These are phyloP conservation scores for Cylindroiulus punctatus DNA, from an alignment of 2,888 invertebrate species.

Conservation along the genomic window DNA sequence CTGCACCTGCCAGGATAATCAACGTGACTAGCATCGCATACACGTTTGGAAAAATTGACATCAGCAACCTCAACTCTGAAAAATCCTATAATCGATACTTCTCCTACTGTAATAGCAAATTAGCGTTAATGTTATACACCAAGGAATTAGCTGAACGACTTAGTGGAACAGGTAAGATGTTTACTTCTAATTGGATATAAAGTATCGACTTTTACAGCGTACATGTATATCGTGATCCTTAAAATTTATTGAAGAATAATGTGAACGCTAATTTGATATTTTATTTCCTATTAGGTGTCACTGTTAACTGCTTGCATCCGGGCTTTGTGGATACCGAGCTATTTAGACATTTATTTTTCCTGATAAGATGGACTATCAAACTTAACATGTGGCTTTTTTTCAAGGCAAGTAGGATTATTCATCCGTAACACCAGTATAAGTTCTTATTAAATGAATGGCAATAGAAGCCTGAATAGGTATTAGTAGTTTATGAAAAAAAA, in stretches of 20 bases:
- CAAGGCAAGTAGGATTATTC: neutral
- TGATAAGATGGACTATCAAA: neutral
- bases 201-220: no score
- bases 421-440: no score
- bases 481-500: no score
- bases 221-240: no score
- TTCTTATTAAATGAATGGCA: no score
- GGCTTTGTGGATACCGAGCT: neutral
- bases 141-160: constrained; percentile 29
- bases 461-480: no score
- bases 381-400: constrained; percentile 17
- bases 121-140: constrained; percentile 48
- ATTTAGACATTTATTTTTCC: neutral
- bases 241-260: no score
- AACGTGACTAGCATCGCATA: constrained; percentile 1
- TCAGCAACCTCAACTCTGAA: constrained; percentile 48
- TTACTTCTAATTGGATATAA: neutral
- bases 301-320: constrained; percentile 39
- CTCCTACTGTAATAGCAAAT: constrained; percentile 25
- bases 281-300: constrained; percentile 9
- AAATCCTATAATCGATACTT: neutral
- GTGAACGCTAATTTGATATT: no score
- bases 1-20: constrained; percentile 34
- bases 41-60: constrained; percentile 27
- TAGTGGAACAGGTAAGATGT: neutral